These are phyloP conservation scores for Hofmannophila pseudospretella DNA, from an alignment of 2,888 invertebrate genomes.

Conservation along the genomic window DNA sequence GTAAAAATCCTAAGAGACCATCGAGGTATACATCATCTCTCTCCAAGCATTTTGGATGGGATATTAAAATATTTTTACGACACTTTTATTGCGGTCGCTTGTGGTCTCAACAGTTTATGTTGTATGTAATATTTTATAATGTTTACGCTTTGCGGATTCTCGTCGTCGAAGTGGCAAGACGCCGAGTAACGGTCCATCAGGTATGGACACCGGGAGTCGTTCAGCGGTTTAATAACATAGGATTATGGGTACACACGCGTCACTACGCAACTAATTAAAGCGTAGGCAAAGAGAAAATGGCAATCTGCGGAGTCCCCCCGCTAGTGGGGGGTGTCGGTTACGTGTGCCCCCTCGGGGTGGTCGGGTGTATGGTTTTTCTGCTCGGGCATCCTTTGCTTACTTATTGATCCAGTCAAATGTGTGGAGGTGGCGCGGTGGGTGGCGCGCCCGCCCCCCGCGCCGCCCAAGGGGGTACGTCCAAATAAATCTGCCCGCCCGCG, in stretches of 20 bases:
- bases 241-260: slow-evolving; percentile 74
- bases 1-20: neutral
- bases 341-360: slow-evolving; percentile 77
- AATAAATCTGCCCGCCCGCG: slow-evolving; percentile 79
- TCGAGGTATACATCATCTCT: neutral
- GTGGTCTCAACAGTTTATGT: slow-evolving; percentile 9
- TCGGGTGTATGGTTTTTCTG: slow-evolving; percentile 79
- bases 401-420: slow-evolving; percentile 80
- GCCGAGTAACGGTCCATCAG: neutral
- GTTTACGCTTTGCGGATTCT: slow-evolving; percentile 3
- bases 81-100: slow-evolving; percentile 16
- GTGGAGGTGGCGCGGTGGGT: slow-evolving; percentile 76
- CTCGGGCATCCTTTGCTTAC: slow-evolving; percentile 80
- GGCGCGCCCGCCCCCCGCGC: slow-evolving; percentile 63
- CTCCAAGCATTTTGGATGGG: slow-evolving; percentile 5
- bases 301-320: slow-evolving; percentile 77
- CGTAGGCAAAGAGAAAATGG: slow-evolving; percentile 79
- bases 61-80: slow-evolving; percentile 17
- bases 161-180: neutral
- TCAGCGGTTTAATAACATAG: slow-evolving; percentile 61
- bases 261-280: slow-evolving; percentile 79
- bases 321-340: slow-evolving; percentile 78
- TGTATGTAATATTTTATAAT: slow-evolving; percentile 6
- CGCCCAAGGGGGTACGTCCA: slow-evolving; percentile 74
- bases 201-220: slow-evolving; percentile 14